A percentile compares a stretch with the other conserved stretches of the same genome.
Conservation (phyloP, 2,797 vertebrate genomes). For the Cephalopachus bancanus region DNA sequence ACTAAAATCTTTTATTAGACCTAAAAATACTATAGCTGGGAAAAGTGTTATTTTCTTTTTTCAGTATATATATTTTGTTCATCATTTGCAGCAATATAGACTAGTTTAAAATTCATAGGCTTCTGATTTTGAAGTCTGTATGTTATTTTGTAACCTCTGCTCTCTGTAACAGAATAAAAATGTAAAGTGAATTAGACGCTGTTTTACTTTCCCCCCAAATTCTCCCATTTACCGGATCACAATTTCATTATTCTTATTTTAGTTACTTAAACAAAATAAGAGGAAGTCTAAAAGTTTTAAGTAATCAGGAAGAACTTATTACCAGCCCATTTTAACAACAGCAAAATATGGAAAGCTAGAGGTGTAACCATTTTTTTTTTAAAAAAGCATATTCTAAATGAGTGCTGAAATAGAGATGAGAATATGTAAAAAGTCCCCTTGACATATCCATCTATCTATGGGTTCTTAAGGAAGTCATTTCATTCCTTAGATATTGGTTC, state of each 20-base stretch:
- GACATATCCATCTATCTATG: neutral
- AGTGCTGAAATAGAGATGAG: neutral
- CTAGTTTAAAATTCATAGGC: constrained; percentile 54
- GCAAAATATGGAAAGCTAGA: neutral
- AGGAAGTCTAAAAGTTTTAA: constrained; percentile 48
- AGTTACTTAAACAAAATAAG: constrained; percentile 59
- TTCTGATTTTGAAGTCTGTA: constrained; percentile 39
- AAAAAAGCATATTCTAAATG: neutral
- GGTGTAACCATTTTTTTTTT: neutral
- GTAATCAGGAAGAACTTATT: constrained; percentile 56
- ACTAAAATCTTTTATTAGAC: constrained; percentile 49
- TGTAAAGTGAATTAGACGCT: constrained; percentile 56
- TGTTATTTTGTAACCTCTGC: constrained; percentile 31
- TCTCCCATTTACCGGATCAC: constrained; percentile 31
- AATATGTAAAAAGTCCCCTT: constrained; percentile 26
- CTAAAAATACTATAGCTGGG: neutral
- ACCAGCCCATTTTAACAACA: neutral
- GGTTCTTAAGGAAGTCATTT: constrained; percentile 34
- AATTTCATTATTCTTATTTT: constrained; percentile 68
- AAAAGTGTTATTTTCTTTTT: constrained; percentile 42
- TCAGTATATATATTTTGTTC: constrained; percentile 20
- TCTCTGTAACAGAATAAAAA: constrained; percentile 53
- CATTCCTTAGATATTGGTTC: neutral
- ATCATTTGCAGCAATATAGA: constrained; percentile 24
- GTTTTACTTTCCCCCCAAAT: constrained; percentile 64